phyloP scores from a whole-genome alignment of 2,797 vertebrate species.

The Dicrostonyx torquatus region DNA sequence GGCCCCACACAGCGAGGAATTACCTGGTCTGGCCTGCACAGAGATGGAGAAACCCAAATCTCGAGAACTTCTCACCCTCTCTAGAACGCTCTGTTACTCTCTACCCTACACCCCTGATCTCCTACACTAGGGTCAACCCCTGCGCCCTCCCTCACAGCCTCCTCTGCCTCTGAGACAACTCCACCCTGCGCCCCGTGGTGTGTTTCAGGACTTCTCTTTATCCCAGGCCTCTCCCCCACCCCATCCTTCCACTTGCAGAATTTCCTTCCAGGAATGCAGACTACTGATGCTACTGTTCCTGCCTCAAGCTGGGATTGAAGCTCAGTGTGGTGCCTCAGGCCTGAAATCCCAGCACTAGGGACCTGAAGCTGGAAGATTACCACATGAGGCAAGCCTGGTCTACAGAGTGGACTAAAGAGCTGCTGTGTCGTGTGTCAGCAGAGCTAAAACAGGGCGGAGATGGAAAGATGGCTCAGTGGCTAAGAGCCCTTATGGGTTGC shows the following conservation, averaged over 20 bases:
- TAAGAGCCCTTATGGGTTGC: neutral
- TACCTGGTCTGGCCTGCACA: neutral
- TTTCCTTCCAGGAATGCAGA: neutral
- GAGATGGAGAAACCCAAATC: neutral
- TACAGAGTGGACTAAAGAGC: neutral
- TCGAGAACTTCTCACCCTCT: neutral
- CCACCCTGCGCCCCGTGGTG: accelerated
- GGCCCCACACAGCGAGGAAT: neutral
- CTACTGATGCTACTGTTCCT: neutral
- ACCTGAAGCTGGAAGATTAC: neutral
- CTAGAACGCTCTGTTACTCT: too few relatives aligned
- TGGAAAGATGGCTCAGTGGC: neutral
- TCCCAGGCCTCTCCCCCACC: too few relatives aligned
- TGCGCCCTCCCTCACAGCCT: neutral
- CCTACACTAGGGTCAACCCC: neutral
- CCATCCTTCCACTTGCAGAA: neutral
- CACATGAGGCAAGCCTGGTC: neutral
- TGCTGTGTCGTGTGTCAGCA: neutral
- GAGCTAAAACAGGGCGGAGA: neutral
- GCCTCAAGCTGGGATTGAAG: neutral
- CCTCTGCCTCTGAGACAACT: neutral
- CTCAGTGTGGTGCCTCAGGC: neutral
- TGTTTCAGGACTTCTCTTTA: neutral
- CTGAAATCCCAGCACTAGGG: neutral
- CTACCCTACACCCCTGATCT: neutral